Base-by-base conservation (phyloP, 2,113 vertebrate genomes). In the Gavialis gangeticus region DNA sequence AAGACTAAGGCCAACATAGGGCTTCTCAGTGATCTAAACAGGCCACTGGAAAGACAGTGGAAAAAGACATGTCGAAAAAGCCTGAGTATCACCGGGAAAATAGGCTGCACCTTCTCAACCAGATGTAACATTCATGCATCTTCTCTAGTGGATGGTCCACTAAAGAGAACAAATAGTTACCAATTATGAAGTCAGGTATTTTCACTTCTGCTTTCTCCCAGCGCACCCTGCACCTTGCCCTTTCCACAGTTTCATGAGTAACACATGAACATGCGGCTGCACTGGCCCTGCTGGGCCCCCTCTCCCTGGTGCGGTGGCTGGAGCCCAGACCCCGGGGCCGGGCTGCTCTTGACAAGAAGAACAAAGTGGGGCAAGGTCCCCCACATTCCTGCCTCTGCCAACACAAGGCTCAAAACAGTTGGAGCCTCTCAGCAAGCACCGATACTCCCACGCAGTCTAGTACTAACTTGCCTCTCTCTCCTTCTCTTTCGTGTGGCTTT, bases 241-340 rank as follows among this genome's bases (percentile, higher is more conserved):
- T 79, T 34, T 34, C n/a, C 59, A 66, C 24, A 84, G 64, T 34
- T 3, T 63, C 15, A 56, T 1, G 3, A 19, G 16, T 46, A 9
- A 9, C 46, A 46, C 46, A 60, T 59, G 34, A 91, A 57, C 18
- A 18, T 19, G 67, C 25, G 84, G 30, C 55, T 24, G 57, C 10
- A 28, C 12, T 28, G 58, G 3, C 83, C 12, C 66, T 69, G 62
- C 9, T 59, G 58, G 60, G 67, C 57, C 78, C 1, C 1, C 55
- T 6, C 30, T 18, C 57, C 4, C 21, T 3, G n/a, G 37, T 0
- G 5, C 0, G 0, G 30, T 0, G 0, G 34, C n/a, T 0, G 0
- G 56, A 75, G 12, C 18, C n/a, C 66, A 83, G 58, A 59, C 34
- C 46, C 90, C 67, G 63, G 80, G 34, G 9, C 0, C 1, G 78